Evolutionary conservation across 1,140 invertebrate species (phyloP), one percentile per base, ranked within the genome.

Genomic region (Eciton burchellii): DNA sequence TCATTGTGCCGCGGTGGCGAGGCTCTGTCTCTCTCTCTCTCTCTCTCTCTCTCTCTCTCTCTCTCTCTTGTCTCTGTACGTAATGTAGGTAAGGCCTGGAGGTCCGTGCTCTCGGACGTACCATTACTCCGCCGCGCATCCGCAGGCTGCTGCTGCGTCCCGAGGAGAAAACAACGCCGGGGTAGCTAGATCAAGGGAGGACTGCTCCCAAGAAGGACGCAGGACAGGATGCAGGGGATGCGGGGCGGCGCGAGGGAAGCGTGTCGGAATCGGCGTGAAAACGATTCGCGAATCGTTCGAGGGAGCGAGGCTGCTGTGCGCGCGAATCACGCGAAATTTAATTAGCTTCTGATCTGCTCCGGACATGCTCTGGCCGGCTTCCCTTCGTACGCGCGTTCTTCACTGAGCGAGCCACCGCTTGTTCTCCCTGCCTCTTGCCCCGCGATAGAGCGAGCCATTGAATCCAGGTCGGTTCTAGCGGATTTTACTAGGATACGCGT

Each of bases 1-100:
- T 91, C 89, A 91, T 92, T 89, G 87, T 90, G 84, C 79, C 85
- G 68, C 79, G 79, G 70, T 90, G 87, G 73, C 82, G 47, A 88
- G 74, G 26, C 79, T 73, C 45, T 76, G 41, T 77, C 63, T 71
- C 35, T 77, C 65, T 49, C 72, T 83, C 74, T 60, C 41, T 81
- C 57, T 59, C 65, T 72, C 26, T 16, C 43, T 47, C 19, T 49
- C 68, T 62, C 26, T n/a, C n/a, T n/a, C n/a, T n/a, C n/a, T n/a
- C n/a, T n/a, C 14, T 47, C 83, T 82, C 88, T 84, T 90, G 85
- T 88, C 85, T 89, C 86, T 35, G 84, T 85, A 83, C 88, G 84
- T 90, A 90, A 90, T 90, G 83, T 88, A 89, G 73, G 84, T 87
- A 87, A 86, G 84, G 72, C 63, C 81, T 60, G 16, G 56, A 35